A percentile compares a stretch with the other conserved stretches of the same genome.
Conservation (phyloP, 1,140 invertebrate genomes). For the Zaprionus davidi region DNA sequence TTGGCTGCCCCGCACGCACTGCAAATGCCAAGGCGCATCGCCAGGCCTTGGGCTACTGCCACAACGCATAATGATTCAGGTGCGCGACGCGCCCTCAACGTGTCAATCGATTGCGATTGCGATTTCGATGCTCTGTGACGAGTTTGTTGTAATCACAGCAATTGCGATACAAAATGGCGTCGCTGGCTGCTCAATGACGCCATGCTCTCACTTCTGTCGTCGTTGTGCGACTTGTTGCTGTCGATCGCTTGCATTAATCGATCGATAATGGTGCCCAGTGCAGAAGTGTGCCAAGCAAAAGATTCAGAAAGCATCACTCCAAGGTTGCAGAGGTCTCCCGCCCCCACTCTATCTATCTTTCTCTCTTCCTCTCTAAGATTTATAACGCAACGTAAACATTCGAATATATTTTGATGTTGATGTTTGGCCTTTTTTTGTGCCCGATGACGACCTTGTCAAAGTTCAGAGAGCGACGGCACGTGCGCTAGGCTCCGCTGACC, state of each 20-base stretch:
- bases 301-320: constrained; percentile 6
- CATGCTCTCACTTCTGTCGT: constrained; percentile 39
- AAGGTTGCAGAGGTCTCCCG: constrained; percentile 23
- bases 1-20: constrained; percentile 14
- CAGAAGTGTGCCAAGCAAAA: constrained; percentile 47
- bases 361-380: constrained; percentile 11
- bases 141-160: constrained; percentile 7
- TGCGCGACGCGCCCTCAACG: constrained; percentile 69
- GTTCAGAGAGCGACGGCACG: constrained; percentile 47
- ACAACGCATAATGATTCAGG: constrained; percentile 57
- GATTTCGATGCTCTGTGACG: background rate
- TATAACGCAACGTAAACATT: constrained; percentile 37
- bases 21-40: constrained; percentile 70
- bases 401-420: constrained; percentile 39
- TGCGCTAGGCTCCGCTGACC: constrained; percentile 9
- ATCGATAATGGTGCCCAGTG: constrained; percentile 21
- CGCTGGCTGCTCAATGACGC: constrained; percentile 51
- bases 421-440: constrained; percentile 17
- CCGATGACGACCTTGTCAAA: constrained; percentile 44
- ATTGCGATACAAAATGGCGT: constrained; percentile 54
- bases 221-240: constrained; percentile 5
- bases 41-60: constrained; percentile 62
- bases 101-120: constrained; percentile 56
- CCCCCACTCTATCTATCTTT: background rate
- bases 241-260: constrained; percentile 55